Percentiles rank a stretch among this genome's conserved stretches.
phyloP scores from a whole-genome alignment of 2,797 vertebrate genomes.

The Euthynnus affinis region DNA sequence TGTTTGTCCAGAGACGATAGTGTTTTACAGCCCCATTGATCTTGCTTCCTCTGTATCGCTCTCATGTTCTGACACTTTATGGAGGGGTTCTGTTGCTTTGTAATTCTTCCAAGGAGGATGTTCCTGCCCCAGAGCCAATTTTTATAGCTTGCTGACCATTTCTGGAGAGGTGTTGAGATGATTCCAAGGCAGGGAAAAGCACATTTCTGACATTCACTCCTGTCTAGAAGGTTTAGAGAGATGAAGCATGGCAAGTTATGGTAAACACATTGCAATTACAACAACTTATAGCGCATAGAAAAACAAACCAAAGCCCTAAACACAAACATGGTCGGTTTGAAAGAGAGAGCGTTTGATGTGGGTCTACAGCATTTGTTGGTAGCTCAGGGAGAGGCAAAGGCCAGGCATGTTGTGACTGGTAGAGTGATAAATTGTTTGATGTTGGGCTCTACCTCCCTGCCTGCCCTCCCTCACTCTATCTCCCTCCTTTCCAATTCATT shows the following conservation, averaged over 20 bases:
- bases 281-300: constrained; percentile 61
- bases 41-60: constrained; percentile 61
- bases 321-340: constrained; percentile 60
- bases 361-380: constrained; percentile 67
- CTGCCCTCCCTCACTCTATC: constrained; percentile 51
- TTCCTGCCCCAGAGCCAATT: constrained; percentile 67
- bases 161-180: constrained; percentile 62
- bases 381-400: constrained; percentile 62
- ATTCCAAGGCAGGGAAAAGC: constrained; percentile 53
- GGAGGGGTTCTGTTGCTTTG: constrained; percentile 74
- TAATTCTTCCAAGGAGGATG: constrained; percentile 75
- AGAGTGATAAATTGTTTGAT: constrained; percentile 81
- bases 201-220: constrained; percentile 51
- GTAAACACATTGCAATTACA: constrained; percentile 64
- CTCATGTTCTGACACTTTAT: constrained; percentile 75
- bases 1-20: constrained; percentile 63
- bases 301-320: constrained; percentile 61
- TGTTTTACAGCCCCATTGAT: constrained; percentile 69
- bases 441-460: constrained; percentile 63
- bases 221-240: constrained; percentile 47
- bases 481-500: constrained; percentile 65
- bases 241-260: constrained; percentile 44
- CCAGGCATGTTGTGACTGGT: constrained; percentile 78
- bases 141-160: constrained; percentile 71
- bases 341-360: constrained; percentile 70